These are phyloP conservation scores for Pterostichus niger DNA, from an alignment of 2,888 invertebrate species.

Conservation along the genomic window DNA sequence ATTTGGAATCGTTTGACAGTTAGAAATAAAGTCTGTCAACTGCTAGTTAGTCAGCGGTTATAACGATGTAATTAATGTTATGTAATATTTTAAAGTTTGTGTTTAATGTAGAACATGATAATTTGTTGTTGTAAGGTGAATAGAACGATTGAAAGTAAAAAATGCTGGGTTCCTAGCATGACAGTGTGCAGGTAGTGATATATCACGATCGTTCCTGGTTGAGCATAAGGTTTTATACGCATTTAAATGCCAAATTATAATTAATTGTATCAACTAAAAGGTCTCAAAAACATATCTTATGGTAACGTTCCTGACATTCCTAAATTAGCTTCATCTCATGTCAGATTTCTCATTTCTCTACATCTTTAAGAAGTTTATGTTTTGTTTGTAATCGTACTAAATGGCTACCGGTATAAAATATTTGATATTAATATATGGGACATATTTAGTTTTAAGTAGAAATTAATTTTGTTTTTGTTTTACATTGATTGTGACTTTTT, in stretches of 20 bases:
- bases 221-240: conserved; percentile 3
- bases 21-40: too few species aligned
- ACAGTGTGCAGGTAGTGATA: conserved; percentile 38
- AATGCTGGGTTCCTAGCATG: conserved; percentile 9
- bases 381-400: conserved; percentile 17
- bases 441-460: conserved; percentile 23
- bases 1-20: too few species aligned
- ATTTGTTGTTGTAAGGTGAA: not conserved
- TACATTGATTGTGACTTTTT: not conserved
- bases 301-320: conserved; percentile 64
- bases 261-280: conserved; percentile 35
- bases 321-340: conserved; percentile 48
- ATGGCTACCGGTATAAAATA: conserved; percentile 17
- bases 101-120: too few species aligned
- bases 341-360: conserved; percentile 30
- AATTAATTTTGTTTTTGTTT: conserved; percentile 6
- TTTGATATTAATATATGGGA: conserved; percentile 13
- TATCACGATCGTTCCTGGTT: conserved; percentile 59
- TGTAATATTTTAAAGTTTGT: too few species aligned
- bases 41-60: too few species aligned
- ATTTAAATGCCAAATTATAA: conserved; percentile 52
- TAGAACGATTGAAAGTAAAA: not conserved
- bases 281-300: conserved; percentile 57
- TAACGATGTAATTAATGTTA: too few species aligned
- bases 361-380: conserved; percentile 4